Evolutionary conservation across 2,113 vertebrate genomes (phyloP).

Genomic region (Pterocles gutturalis): DNA sequence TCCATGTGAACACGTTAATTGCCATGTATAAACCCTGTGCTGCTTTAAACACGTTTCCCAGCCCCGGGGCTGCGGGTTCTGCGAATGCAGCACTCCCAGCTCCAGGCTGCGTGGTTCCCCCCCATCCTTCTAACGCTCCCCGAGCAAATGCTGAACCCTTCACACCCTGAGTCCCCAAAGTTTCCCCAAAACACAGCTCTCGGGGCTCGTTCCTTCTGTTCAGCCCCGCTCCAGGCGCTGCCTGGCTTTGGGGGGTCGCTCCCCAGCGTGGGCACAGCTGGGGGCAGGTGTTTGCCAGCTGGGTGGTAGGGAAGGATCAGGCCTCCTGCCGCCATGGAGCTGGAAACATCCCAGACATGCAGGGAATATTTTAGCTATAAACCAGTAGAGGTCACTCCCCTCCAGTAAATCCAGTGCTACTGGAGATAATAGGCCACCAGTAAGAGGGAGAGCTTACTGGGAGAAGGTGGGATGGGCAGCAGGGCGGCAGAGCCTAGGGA

Average conservation of each 20-base stretch:
- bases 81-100: background rate
- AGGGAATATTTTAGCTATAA: background rate
- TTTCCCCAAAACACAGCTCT: background rate
- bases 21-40: background rate
- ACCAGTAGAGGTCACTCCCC: slow-evolving; percentile 2
- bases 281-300: background rate
- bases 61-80: background rate
- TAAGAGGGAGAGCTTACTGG: background rate
- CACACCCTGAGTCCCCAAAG: fast-evolving
- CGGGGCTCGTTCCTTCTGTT: background rate
- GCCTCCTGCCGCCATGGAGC: background rate
- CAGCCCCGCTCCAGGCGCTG: background rate
- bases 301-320: background rate
- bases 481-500: background rate
- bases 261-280: background rate
- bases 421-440: background rate
- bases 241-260: background rate
- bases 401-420: background rate
- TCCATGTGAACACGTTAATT: background rate
- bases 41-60: background rate
- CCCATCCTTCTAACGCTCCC: background rate
- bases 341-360: too few relatives aligned
- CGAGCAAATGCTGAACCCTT: background rate
- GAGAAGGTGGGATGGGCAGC: background rate
- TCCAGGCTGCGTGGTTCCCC: too few relatives aligned